A percentile compares a stretch with the other conserved stretches of the same genome.
Conservation (phyloP, 2,113 vertebrate genomes). For the Strigops habroptila region DNA sequence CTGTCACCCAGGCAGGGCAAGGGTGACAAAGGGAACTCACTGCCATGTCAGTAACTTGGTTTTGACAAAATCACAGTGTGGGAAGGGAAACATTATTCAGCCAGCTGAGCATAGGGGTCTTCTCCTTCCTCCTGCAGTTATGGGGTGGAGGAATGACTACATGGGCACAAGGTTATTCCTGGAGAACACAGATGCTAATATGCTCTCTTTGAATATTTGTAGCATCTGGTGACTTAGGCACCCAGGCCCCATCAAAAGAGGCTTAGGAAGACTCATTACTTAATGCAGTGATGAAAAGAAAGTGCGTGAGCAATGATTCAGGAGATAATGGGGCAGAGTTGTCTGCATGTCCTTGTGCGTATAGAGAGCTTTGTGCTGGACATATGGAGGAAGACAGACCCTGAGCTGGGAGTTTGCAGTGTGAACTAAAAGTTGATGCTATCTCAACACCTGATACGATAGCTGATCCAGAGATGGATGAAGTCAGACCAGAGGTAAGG, state of each 20-base stretch:
- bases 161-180: background rate
- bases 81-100: background rate
- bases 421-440: background rate
- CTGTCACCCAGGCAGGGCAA: background rate
- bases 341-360: background rate
- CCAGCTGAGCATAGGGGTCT: background rate
- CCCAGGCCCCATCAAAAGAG: background rate
- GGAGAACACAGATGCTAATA: background rate
- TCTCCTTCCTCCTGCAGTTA: background rate
- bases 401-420: background rate
- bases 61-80: background rate
- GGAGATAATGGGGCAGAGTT: background rate
- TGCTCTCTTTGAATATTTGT: background rate
- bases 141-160: background rate
- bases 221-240: background rate
- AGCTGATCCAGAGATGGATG: background rate
- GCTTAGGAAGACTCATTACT: background rate
- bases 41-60: background rate
- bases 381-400: background rate
- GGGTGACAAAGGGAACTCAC: background rate
- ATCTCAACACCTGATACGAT: background rate
- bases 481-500: background rate
- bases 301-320: accelerated
- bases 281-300: background rate
- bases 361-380: background rate